Evolutionary conservation across 2,113 vertebrate genomes (phyloP).

Genomic region (Spizaetus ornatus): DNA sequence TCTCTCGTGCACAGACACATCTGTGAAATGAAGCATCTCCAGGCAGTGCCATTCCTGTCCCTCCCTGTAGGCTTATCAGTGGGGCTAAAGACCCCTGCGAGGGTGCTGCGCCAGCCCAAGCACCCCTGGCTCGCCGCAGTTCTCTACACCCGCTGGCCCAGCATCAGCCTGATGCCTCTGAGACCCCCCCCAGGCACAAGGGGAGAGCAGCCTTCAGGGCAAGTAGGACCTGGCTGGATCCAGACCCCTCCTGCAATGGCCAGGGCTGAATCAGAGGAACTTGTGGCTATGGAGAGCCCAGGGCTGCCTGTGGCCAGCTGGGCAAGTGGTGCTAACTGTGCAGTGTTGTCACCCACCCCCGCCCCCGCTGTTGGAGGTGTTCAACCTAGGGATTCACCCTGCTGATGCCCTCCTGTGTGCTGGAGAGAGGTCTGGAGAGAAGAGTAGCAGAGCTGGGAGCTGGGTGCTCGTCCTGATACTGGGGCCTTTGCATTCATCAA

Average conservation of each 20-base stretch:
- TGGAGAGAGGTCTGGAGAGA: background rate
- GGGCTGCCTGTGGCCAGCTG: accelerated
- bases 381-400: background rate
- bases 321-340: background rate
- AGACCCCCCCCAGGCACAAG: background rate
- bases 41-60: background rate
- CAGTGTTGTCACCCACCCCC: accelerated
- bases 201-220: background rate
- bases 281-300: background rate
- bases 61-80: background rate
- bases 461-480: accelerated
- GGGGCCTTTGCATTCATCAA: background rate
- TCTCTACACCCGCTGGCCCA: accelerated
- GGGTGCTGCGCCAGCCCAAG: background rate
- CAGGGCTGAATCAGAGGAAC: background rate
- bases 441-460: background rate
- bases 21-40: background rate
- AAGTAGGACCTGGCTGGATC: background rate
- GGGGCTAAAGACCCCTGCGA: background rate
- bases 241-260: accelerated
- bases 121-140: accelerated
- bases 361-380: accelerated
- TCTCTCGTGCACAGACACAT: background rate
- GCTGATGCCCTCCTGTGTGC: accelerated
- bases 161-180: accelerated